Conservation (phyloP, 2,888 invertebrate genomes). For the Nomada ferruginata region DNA sequence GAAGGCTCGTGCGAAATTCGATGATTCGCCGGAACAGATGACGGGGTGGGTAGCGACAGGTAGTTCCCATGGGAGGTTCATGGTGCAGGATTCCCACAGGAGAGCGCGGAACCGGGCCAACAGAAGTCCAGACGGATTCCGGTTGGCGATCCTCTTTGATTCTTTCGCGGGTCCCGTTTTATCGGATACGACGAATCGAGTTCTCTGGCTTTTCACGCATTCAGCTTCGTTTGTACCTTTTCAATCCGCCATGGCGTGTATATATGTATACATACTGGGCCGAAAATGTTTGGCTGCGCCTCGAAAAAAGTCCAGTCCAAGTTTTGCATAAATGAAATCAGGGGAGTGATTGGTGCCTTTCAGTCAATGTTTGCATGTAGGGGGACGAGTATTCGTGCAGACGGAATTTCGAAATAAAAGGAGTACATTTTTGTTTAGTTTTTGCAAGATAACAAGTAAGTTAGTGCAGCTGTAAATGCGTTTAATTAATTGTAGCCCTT, state of each 20-base stretch:
- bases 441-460: too few relatives aligned
- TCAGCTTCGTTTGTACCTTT: not conserved
- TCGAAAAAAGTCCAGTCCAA: not conserved
- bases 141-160: constrained; percentile 31
- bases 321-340: constrained; percentile 2
- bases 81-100: constrained; percentile 78
- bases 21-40: constrained; percentile 67
- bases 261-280: too few relatives aligned
- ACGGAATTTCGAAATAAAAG: too few relatives aligned
- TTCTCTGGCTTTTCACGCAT: not conserved
- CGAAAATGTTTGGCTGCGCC: not conserved
- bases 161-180: not conserved
- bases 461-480: too few relatives aligned
- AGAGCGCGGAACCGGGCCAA: constrained; percentile 65
- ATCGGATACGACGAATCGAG: constrained; percentile 4
- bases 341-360: too few relatives aligned
- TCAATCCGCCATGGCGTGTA: not conserved
- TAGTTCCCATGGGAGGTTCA: constrained; percentile 80
- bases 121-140: constrained; percentile 39
- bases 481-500: too few relatives aligned
- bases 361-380: too few relatives aligned
- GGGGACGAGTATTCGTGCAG: too few relatives aligned
- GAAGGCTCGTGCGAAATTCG: constrained; percentile 77
- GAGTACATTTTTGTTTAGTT: too few relatives aligned
- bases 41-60: constrained; percentile 75